Evolutionary conservation across 2,797 vertebrate genomes (phyloP).

Genomic region (Ambastaia sidthimunki): DNA sequence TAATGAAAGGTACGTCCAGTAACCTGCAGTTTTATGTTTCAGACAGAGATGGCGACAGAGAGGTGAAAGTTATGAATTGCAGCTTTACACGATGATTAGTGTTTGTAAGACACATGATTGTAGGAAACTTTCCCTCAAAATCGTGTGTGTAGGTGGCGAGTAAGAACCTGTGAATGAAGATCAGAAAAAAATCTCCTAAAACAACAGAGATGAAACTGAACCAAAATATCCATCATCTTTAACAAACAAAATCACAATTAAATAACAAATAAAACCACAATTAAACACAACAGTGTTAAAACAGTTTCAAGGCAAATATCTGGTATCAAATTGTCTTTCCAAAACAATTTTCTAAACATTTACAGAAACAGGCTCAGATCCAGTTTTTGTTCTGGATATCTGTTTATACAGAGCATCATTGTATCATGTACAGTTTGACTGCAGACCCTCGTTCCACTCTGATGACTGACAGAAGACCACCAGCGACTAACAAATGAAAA

Average conservation of each 20-base stretch:
- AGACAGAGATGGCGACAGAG: no score
- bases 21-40: no score
- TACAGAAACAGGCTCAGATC: slow-evolving; percentile 38
- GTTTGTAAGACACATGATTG: no score
- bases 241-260: slow-evolving; percentile 28
- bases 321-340: slow-evolving; percentile 59
- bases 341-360: neutral
- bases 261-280: slow-evolving; percentile 60
- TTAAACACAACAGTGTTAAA: slow-evolving; percentile 59
- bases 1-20: no score
- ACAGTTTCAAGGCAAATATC: slow-evolving; percentile 66
- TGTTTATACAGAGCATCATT: no score
- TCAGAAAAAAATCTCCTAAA: neutral
- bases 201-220: neutral
- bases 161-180: no score
- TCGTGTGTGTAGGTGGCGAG: no score
- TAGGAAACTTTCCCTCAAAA: neutral
- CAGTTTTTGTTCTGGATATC: no score
- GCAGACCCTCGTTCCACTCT: no score
- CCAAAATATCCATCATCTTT: neutral
- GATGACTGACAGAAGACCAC: slow-evolving; percentile 68
- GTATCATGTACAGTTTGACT: no score
- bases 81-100: neutral
- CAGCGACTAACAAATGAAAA: slow-evolving; percentile 66
- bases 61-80: no score